Evolutionary conservation across 2,797 vertebrate genomes (phyloP).

Genomic region (Gymnodraco acuticeps): DNA sequence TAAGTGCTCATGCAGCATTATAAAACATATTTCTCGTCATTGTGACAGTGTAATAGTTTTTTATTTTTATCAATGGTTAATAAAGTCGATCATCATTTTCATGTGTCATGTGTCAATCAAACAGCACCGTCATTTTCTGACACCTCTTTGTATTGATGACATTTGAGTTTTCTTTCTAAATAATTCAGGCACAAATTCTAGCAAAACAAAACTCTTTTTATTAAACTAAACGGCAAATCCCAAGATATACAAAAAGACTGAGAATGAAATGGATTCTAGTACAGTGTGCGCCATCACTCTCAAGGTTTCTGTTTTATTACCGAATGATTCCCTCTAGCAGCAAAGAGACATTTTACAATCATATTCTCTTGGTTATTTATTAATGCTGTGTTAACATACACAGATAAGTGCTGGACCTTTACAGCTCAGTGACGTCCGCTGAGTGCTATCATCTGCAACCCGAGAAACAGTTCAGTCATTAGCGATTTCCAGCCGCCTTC

Average conservation of each 20-base stretch:
- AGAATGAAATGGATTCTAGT: slow-evolving; percentile 4
- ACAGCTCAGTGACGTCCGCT: slow-evolving; percentile 25
- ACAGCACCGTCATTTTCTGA: neutral
- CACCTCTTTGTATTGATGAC: neutral
- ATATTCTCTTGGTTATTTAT: neutral
- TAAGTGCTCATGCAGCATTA: neutral
- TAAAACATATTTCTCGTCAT: neutral
- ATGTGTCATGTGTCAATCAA: neutral
- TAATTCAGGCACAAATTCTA: neutral
- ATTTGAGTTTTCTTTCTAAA: too few species aligned
- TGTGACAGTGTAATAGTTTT: neutral
- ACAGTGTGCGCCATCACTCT: neutral
- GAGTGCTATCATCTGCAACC: slow-evolving; percentile 27
- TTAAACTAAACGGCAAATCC: neutral
- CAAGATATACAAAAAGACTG: neutral
- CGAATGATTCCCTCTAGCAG: slow-evolving; percentile 8
- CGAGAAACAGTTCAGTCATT: slow-evolving; percentile 27
- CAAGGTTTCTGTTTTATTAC: slow-evolving; percentile 4
- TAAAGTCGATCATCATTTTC: neutral
- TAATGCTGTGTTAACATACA: neutral
- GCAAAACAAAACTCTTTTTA: neutral
- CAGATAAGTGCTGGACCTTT: slow-evolving; percentile 9
- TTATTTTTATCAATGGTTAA: neutral
- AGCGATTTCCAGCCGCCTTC: neutral
- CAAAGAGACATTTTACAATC: slow-evolving; percentile 4